phyloP scores from a whole-genome alignment of 2,888 invertebrate species.

The Aporophyla nigra region DNA sequence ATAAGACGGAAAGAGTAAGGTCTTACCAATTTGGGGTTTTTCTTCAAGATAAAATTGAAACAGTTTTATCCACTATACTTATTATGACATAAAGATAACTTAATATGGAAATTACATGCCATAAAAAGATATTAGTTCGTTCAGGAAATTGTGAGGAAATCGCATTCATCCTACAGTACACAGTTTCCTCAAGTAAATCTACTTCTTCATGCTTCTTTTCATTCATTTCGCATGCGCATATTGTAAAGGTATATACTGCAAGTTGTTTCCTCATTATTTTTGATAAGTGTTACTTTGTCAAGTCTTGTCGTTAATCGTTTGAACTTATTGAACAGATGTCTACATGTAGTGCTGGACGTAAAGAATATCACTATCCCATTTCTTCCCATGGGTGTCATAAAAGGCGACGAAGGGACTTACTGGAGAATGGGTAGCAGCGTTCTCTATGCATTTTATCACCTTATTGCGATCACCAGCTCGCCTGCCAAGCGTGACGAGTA shows the following conservation, averaged over 20 bases:
- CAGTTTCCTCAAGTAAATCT: slow-evolving; percentile 36
- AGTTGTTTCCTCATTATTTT: background rate
- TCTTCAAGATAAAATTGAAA: background rate
- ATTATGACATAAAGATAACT: background rate
- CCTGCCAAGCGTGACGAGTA: too few relatives aligned
- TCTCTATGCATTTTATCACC: too few relatives aligned
- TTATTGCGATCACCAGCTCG: too few relatives aligned
- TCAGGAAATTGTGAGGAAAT: slow-evolving; percentile 49
- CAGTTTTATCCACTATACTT: background rate
- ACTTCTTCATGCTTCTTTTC: slow-evolving; percentile 27
- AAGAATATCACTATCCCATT: too few relatives aligned
- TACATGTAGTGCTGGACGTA: too few relatives aligned
- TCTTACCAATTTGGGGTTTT: background rate
- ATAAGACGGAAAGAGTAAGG: too few relatives aligned
- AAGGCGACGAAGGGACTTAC: too few relatives aligned
- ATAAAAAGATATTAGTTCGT: slow-evolving; percentile 41
- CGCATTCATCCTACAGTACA: slow-evolving; percentile 27
- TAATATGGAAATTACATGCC: slow-evolving; percentile 27
- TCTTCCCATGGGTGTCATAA: too few relatives aligned
- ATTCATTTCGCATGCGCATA: background rate
- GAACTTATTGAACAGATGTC: background rate
- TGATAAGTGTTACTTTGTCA: background rate
- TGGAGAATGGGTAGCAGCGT: too few relatives aligned
- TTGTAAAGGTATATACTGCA: background rate
- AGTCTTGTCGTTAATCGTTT: background rate